These are phyloP conservation scores for Latrodectus elegans DNA, from an alignment of 2,888 invertebrate genomes.

Conservation along the genomic window DNA sequence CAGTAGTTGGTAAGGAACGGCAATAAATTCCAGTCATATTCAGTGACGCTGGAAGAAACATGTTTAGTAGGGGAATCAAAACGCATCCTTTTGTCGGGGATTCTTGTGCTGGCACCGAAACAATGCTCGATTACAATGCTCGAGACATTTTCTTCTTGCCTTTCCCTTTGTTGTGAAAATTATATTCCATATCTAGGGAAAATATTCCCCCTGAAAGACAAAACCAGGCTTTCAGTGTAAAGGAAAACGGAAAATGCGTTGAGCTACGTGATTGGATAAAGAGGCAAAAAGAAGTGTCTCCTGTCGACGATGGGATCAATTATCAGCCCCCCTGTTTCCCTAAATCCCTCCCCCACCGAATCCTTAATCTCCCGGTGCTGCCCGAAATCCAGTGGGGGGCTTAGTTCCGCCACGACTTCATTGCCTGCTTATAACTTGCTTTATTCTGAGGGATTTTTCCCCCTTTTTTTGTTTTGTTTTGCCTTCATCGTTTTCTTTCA, in stretches of 20 bases:
- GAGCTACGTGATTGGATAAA: slow-evolving; percentile 61
- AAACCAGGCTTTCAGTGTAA: slow-evolving; percentile 49
- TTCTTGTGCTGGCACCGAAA: neutral
- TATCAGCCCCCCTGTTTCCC: slow-evolving; percentile 44
- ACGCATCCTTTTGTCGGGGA: too few relatives aligned
- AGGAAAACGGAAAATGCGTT: slow-evolving; percentile 9
- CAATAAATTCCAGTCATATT: too few relatives aligned
- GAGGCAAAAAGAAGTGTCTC: slow-evolving; percentile 58
- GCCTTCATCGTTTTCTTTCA: slow-evolving; percentile 9
- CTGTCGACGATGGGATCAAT: slow-evolving; percentile 62
- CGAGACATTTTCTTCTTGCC: neutral
- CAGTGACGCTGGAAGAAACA: too few relatives aligned
- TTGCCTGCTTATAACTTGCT: slow-evolving; percentile 65
- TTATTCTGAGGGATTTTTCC: slow-evolving; percentile 47
- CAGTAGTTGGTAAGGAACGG: too few relatives aligned
- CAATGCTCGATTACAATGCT: slow-evolving; percentile 1
- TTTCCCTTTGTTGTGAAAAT: neutral
- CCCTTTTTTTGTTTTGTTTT: slow-evolving; percentile 27
- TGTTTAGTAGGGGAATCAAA: too few relatives aligned
- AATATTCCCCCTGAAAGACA: slow-evolving; percentile 35
- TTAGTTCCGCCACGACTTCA: slow-evolving; percentile 62
- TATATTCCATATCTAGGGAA: slow-evolving; percentile 16
- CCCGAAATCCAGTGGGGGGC: slow-evolving; percentile 53
- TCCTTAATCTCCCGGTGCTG: slow-evolving; percentile 39
- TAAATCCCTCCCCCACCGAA: slow-evolving; percentile 40